phyloP scores from a whole-genome alignment of 1,140 invertebrate species.

The Euglossa dilemma region DNA sequence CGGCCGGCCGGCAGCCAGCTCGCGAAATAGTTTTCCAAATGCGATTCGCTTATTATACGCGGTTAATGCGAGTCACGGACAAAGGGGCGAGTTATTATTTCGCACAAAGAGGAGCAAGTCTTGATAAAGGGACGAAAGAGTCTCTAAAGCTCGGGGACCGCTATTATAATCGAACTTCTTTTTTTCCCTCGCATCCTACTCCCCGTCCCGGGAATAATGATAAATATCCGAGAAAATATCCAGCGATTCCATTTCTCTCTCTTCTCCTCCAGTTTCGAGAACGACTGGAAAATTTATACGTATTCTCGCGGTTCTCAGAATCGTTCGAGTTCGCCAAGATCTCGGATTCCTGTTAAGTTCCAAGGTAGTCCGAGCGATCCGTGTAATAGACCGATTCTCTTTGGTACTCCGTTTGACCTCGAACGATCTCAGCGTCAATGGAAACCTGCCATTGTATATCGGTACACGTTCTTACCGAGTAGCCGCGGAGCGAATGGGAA shows the following conservation, averaged over 20 bases:
- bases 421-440: constrained; percentile 22
- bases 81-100: constrained; percentile 3
- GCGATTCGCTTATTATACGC: constrained; percentile 55
- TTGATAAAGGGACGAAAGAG: background rate
- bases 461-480: background rate
- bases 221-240: background rate
- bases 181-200: background rate
- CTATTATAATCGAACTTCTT: constrained; percentile 7
- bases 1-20: constrained; percentile 29
- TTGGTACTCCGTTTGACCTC: background rate
- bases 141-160: background rate
- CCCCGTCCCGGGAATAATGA: background rate
- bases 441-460: background rate
- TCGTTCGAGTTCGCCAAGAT: background rate
- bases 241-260: background rate
- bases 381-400: background rate
- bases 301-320: background rate
- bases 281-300: background rate
- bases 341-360: background rate
- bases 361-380: background rate
- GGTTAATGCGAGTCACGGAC: constrained; percentile 43
- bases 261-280: too few species aligned
- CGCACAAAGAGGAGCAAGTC: background rate
- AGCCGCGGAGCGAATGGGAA: constrained; percentile 39
- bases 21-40: constrained; percentile 60